phyloP scores from a whole-genome alignment of 2,888 invertebrate genomes.

The Arge pagana region DNA sequence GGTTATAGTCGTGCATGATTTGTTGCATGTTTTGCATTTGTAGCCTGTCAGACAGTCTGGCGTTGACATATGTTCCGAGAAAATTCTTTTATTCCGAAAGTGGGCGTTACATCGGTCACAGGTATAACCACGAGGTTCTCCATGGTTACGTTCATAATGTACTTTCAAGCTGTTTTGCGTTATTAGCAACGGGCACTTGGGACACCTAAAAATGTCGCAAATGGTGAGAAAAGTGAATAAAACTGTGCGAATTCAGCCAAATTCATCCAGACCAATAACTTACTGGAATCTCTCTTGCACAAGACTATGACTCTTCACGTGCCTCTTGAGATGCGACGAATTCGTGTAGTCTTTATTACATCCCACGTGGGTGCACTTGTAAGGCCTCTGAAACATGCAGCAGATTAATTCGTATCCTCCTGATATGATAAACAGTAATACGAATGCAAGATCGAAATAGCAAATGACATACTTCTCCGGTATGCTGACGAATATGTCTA shows the following conservation, averaged over 20 bases:
- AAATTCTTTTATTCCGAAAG: constrained; percentile 64
- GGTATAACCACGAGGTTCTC: constrained; percentile 49
- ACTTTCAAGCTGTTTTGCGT: constrained; percentile 64
- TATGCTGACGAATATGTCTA: constrained; percentile 64
- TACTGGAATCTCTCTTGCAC: constrained; percentile 37
- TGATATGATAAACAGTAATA: too few relatives aligned
- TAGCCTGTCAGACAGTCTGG: constrained; percentile 59
- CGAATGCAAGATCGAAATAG: neutral
- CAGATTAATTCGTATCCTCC: too few relatives aligned
- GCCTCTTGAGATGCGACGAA: constrained; percentile 67
- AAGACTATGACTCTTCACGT: constrained; percentile 58
- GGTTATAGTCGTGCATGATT: constrained; percentile 59
- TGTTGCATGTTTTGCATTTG: constrained; percentile 63
- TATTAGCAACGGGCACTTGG: constrained; percentile 60
- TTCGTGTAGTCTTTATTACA: constrained; percentile 68
- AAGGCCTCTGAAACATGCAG: constrained; percentile 62
- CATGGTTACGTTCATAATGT: constrained; percentile 62
- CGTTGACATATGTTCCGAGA: constrained; percentile 63
- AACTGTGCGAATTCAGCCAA: neutral
- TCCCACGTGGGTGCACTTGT: constrained; percentile 62
- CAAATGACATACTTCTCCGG: constrained; percentile 61
- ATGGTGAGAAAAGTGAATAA: neutral
- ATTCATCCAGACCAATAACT: constrained; percentile 22
- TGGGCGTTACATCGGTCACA: constrained; percentile 61
- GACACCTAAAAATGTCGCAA: constrained; percentile 38